These are phyloP conservation scores for Stylophora pistillata DNA, from an alignment of 64 coral and sea anemone species.

Conservation along the genomic window DNA sequence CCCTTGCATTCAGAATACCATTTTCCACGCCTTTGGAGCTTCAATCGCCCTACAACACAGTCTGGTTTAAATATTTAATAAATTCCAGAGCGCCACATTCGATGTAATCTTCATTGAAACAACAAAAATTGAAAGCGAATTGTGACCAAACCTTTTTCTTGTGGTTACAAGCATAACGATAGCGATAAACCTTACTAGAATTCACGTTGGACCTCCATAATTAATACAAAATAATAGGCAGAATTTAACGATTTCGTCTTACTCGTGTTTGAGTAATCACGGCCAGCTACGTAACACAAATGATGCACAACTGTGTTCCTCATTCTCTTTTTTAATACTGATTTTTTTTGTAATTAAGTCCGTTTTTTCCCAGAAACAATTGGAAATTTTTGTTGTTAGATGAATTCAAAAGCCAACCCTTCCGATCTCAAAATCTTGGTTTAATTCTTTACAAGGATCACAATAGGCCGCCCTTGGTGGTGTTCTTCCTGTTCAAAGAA, in stretches of 20 bases:
- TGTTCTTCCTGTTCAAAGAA: not conserved
- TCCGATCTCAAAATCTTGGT: not conserved
- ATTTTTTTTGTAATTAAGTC: not conserved
- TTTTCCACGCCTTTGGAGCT: no score
- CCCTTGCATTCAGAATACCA: no score
- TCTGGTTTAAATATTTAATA: not conserved
- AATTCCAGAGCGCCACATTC: not conserved
- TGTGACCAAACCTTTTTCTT: not conserved
- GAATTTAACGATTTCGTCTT: not conserved
- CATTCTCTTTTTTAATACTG: not conserved
- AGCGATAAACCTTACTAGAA: not conserved
- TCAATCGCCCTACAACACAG: not conserved
- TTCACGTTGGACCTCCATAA: constrained; percentile 15
- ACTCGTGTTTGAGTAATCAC: not conserved
- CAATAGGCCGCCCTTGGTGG: not conserved
- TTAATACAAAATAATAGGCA: not conserved
- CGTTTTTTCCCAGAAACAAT: not conserved
- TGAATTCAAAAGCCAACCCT: constrained; percentile 39
- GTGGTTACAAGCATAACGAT: not conserved
- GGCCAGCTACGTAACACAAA: not conserved
- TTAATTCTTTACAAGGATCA: constrained; percentile 25
- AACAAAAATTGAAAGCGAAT: not conserved
- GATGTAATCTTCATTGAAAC: not conserved
- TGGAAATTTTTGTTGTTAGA: not conserved
- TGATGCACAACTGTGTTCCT: not conserved